Percentiles rank a stretch among this genome's conserved stretches.
phyloP scores from a whole-genome alignment of 2,888 invertebrate species.

The Parascotia fuliginaria region DNA sequence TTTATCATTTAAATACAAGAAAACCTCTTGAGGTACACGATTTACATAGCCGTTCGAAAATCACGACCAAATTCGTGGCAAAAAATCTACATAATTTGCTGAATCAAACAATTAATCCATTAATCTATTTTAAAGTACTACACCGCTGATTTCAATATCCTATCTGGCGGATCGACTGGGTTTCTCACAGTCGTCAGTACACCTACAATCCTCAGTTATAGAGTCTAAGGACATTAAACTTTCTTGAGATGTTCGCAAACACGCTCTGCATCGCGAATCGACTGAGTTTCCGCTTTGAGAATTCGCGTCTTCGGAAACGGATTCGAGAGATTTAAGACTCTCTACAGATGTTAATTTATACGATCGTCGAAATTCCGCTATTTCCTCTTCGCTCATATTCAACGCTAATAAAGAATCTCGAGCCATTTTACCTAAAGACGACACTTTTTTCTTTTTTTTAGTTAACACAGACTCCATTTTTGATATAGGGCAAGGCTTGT shows the following conservation, averaged over 20 bases:
- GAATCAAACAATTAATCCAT: no score
- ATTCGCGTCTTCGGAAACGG: constrained; percentile 78
- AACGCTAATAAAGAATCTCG: constrained; percentile 76
- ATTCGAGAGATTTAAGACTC: constrained; percentile 74
- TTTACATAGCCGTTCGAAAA: no score
- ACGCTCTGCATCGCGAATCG: constrained; percentile 73
- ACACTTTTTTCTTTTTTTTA: constrained; percentile 76
- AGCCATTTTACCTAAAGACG: constrained; percentile 79
- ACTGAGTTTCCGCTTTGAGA: constrained; percentile 76
- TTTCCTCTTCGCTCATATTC: constrained; percentile 81
- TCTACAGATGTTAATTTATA: constrained; percentile 79
- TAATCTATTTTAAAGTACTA: constrained; percentile 8
- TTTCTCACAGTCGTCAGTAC: constrained; percentile 65
- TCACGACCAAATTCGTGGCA: no score
- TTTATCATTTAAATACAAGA: no score
- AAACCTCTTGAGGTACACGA: no score
- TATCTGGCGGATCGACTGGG: constrained; percentile 65
- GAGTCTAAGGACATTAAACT: constrained; percentile 80
- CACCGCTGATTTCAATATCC: constrained; percentile 15
- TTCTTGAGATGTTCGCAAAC: constrained; percentile 75
- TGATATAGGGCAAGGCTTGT: constrained; percentile 67
- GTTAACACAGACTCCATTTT: constrained; percentile 66
- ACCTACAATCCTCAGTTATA: constrained; percentile 75
- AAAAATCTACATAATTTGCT: no score
- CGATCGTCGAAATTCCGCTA: constrained; percentile 73